These are phyloP conservation scores for Nephrotoma flavescens DNA, from an alignment of 2,888 invertebrate genomes.

Conservation along the genomic window DNA sequence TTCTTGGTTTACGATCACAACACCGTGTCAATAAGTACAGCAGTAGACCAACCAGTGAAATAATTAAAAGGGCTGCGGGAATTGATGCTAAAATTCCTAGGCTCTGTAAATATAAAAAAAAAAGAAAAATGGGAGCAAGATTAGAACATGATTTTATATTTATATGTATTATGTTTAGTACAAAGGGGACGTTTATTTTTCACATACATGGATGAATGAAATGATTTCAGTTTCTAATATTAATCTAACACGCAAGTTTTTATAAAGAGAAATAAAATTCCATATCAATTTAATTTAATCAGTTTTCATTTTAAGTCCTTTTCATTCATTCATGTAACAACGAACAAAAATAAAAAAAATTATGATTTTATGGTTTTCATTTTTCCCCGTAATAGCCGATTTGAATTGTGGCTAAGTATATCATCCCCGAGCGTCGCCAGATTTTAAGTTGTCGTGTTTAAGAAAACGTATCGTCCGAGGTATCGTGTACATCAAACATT, in stretches of 20 bases:
- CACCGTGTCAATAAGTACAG: conserved; percentile 89
- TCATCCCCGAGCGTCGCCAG: too few species aligned
- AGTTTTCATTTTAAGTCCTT: background rate
- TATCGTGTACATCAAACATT: too few species aligned
- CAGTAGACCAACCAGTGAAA: conserved; percentile 75
- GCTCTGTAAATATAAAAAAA: conserved; percentile 47
- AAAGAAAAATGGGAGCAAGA: conserved; percentile 10
- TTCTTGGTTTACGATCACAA: conserved; percentile 85
- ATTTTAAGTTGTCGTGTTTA: too few species aligned
- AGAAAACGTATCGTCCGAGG: too few species aligned
- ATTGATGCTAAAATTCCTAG: conserved; percentile 85
- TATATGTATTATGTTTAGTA: background rate
- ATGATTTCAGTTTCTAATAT: background rate
- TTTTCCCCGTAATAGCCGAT: too few species aligned
- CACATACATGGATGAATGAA: background rate
- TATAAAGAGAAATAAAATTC: background rate
- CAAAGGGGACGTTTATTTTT: background rate
- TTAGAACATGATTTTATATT: background rate
- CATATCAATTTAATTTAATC: background rate
- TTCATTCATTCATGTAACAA: background rate
- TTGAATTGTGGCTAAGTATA: too few species aligned
- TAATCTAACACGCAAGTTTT: background rate
- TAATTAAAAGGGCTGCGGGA: conserved; percentile 82
- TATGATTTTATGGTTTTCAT: background rate
- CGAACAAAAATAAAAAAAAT: background rate